These are phyloP conservation scores for Boulengeromyrus knoepffleri DNA, from an alignment of 2,113 vertebrate genomes.

Conservation along the genomic window DNA sequence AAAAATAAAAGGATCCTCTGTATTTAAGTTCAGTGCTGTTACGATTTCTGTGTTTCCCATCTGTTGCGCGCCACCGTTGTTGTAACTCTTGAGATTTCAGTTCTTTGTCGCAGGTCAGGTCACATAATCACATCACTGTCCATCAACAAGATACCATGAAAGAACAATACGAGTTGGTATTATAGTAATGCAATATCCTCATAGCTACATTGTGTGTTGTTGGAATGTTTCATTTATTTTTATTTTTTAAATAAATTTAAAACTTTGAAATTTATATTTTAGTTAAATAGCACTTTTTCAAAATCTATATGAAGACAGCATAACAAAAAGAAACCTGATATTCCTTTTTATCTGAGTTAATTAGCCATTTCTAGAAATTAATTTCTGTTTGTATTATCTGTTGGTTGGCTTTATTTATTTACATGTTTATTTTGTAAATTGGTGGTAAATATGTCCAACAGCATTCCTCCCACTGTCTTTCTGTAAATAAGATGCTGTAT, in stretches of 20 bases:
- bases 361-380: slow-evolving; percentile 57
- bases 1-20: slow-evolving; percentile 60
- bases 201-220: slow-evolving; percentile 65
- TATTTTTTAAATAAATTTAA: slow-evolving; percentile 46
- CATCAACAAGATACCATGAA: slow-evolving; percentile 45
- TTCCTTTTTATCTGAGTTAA: slow-evolving; percentile 45
- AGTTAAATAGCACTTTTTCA: slow-evolving; percentile 69
- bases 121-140: slow-evolving; percentile 47
- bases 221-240: slow-evolving; percentile 67
- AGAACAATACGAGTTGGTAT: slow-evolving; percentile 55
- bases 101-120: slow-evolving; percentile 53
- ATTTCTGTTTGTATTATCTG: slow-evolving; percentile 63
- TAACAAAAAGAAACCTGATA: slow-evolving; percentile 23
- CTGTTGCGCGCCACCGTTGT: slow-evolving; percentile 61
- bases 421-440: slow-evolving; percentile 63
- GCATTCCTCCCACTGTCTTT: slow-evolving; percentile 84
- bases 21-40: slow-evolving; percentile 65
- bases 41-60: slow-evolving; percentile 64
- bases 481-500: slow-evolving; percentile 94
- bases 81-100: slow-evolving; percentile 48
- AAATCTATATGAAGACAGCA: slow-evolving; percentile 41
- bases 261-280: slow-evolving; percentile 63
- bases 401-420: slow-evolving; percentile 1
- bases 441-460: slow-evolving; percentile 80
- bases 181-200: slow-evolving; percentile 72